Percentiles rank a stretch among this genome's conserved stretches.
Conservation (phyloP, 1,140 invertebrate species). For the Harpegnathos saltator region DNA sequence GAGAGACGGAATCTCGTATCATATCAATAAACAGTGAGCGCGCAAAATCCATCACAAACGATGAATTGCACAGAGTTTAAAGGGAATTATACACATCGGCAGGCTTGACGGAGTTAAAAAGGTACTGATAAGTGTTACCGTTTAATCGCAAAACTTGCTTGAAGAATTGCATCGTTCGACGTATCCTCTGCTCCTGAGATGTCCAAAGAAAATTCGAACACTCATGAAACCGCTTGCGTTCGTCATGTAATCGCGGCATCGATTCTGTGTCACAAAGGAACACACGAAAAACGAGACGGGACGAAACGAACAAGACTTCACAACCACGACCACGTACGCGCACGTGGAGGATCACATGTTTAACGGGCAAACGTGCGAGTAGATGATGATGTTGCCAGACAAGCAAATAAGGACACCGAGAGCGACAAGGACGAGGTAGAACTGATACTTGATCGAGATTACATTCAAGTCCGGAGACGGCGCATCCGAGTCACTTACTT, state of each 20-base stretch:
- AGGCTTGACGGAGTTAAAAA: conserved; percentile 5
- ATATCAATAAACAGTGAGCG: conserved; percentile 17
- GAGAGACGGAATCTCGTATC: conserved; percentile 25
- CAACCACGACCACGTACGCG: not conserved
- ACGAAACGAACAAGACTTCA: not conserved
- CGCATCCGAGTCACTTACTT: conserved; percentile 85
- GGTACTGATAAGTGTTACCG: conserved; percentile 13
- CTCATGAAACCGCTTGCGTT: not conserved
- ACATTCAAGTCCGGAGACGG: conserved; percentile 82
- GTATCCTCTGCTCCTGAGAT: too few relatives aligned
- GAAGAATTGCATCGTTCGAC: too few relatives aligned
- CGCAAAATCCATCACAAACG: conserved; percentile 7
- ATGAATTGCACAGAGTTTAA: not conserved
- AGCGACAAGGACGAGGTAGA: conserved; percentile 84
- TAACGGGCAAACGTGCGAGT: conserved; percentile 84
- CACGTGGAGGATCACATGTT: conserved; percentile 80
- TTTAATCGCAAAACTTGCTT: not conserved
- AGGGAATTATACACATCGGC: conserved; percentile 2
- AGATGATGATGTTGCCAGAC: conserved; percentile 86
- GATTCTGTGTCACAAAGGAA: not conserved
- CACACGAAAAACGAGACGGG: not conserved
- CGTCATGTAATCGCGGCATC: not conserved
- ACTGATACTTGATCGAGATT: conserved; percentile 84
- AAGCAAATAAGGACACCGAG: conserved; percentile 85
- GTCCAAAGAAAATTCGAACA: too few relatives aligned